These are phyloP conservation scores for Platerodrilus igneus DNA, from an alignment of 2,888 invertebrate genomes.

Conservation along the genomic window DNA sequence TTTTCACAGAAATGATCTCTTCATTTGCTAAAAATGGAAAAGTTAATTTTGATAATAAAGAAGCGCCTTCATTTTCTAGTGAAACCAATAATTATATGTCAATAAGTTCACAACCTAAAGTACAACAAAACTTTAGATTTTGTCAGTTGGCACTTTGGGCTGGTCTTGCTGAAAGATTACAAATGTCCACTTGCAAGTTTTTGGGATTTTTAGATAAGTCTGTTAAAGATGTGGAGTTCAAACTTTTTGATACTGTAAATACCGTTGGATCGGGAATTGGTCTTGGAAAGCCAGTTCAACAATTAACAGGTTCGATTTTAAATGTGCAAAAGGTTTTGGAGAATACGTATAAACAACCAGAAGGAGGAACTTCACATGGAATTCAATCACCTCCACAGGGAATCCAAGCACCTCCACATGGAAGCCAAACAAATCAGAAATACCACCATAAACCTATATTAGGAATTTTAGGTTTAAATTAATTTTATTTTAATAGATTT, in stretches of 20 bases:
- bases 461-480: no score
- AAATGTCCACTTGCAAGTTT: constrained; percentile 52
- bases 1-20: constrained; percentile 61
- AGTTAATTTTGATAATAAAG: constrained; percentile 39
- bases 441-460: no score
- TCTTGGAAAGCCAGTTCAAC: not conserved
- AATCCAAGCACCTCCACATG: no score
- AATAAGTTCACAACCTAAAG: constrained; percentile 49
- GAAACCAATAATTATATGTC: constrained; percentile 54
- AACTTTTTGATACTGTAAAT: constrained; percentile 25
- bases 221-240: constrained; percentile 28
- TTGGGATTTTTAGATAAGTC: constrained; percentile 35
- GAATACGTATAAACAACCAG: no score
- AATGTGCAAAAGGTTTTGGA: not conserved
- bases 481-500: no score
- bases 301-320: not conserved
- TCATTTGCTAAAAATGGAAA: constrained; percentile 60
- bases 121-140: constrained; percentile 52
- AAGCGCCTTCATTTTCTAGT: constrained; percentile 45
- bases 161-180: constrained; percentile 55
- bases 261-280: not conserved
- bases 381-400: no score
- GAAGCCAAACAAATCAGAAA: no score
- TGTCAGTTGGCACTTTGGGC: constrained; percentile 69
- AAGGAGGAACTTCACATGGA: not conserved